Evolutionary conservation across 2,888 invertebrate genomes (phyloP).

Genomic region (Habroteleia sp.): DNA sequence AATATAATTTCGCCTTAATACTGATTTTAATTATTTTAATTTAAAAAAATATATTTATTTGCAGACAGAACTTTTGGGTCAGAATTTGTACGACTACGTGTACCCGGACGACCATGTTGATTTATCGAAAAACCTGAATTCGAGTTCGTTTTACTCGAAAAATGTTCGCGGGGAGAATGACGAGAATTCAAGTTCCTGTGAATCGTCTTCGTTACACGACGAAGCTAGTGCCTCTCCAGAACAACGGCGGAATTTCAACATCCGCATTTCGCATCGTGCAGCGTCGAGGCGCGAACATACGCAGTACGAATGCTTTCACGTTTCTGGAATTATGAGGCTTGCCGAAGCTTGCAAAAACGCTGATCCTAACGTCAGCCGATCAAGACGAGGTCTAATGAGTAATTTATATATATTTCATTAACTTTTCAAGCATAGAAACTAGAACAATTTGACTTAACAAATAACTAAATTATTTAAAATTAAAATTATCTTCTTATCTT

Average conservation of each 20-base stretch:
- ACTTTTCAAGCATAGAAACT: too few relatives aligned
- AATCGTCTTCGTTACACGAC: slow-evolving; percentile 52
- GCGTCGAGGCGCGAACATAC: slow-evolving; percentile 81
- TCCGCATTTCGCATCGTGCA: slow-evolving; percentile 81
- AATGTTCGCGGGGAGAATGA: slow-evolving; percentile 68
- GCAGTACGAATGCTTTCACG: slow-evolving; percentile 82
- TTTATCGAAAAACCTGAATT: slow-evolving; percentile 85
- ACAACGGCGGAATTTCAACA: slow-evolving; percentile 81
- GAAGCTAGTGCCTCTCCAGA: slow-evolving; percentile 66
- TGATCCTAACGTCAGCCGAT: slow-evolving; percentile 58
- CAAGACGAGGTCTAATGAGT: slow-evolving; percentile 59
- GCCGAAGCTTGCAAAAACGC: slow-evolving; percentile 71
- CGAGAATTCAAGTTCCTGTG: slow-evolving; percentile 83
- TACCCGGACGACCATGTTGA: slow-evolving; percentile 90
- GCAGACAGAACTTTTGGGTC: slow-evolving; percentile 91
- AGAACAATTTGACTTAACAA: background rate
- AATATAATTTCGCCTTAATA: too few relatives aligned
- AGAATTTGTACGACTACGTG: slow-evolving; percentile 90
- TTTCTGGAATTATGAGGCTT: slow-evolving; percentile 81
- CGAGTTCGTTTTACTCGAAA: slow-evolving; percentile 69
- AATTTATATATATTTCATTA: too few relatives aligned
- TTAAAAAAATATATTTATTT: too few relatives aligned
- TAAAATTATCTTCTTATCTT: too few relatives aligned
- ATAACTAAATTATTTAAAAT: background rate
- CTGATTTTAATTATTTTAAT: too few relatives aligned